Conservation (phyloP, 30 jellyfish, hydroid and myxozoan genomes). For the Cassiopea andromeda region DNA sequence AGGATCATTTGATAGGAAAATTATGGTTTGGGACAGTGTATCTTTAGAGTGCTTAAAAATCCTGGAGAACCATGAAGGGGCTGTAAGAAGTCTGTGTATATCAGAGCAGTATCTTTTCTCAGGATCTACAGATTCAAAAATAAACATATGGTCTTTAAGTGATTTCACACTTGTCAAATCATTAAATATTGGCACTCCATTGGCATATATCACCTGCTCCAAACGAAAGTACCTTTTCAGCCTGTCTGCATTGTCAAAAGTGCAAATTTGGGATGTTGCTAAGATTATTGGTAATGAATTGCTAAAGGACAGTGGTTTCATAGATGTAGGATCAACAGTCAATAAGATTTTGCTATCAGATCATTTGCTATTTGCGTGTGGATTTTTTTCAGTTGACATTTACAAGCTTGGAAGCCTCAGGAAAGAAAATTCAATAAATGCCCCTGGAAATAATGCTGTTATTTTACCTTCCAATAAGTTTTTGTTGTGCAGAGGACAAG, state of each 20-base stretch:
- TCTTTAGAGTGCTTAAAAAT: conserved; percentile 67
- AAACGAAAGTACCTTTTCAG: conserved; percentile 73
- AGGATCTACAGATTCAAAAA: conserved; percentile 82
- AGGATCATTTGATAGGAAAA: conserved; percentile 80
- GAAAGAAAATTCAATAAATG: conserved; percentile 33
- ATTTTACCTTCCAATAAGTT: conserved; percentile 56
- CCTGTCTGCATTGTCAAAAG: conserved; percentile 42
- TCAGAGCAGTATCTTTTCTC: conserved; percentile 64
- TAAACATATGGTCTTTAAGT: conserved; percentile 64
- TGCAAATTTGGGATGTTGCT: conserved; percentile 83
- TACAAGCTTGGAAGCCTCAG: conserved; percentile 72
- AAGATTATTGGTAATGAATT: conserved; percentile 11
- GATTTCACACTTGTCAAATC: conserved; percentile 16
- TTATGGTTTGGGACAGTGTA: conserved; percentile 83
- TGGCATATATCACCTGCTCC: conserved; percentile 72
- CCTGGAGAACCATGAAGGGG: conserved; percentile 74
- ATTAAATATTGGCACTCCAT: conserved; percentile 50
- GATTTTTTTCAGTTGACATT: conserved; percentile 32
- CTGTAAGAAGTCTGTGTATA: conserved; percentile 75
- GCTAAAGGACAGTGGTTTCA: neutral
- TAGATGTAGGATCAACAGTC: conserved; percentile 31
- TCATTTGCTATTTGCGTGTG: conserved; percentile 55
- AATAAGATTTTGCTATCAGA: conserved; percentile 52
- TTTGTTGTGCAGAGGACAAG: conserved; percentile 45
- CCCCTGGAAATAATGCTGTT: conserved; percentile 34